Percentiles rank a stretch among this genome's conserved stretches.
Evolutionary conservation across 1,140 invertebrate genomes (phyloP).

Genomic region (Pachyrhynchus sulphureomaculatus): DNA sequence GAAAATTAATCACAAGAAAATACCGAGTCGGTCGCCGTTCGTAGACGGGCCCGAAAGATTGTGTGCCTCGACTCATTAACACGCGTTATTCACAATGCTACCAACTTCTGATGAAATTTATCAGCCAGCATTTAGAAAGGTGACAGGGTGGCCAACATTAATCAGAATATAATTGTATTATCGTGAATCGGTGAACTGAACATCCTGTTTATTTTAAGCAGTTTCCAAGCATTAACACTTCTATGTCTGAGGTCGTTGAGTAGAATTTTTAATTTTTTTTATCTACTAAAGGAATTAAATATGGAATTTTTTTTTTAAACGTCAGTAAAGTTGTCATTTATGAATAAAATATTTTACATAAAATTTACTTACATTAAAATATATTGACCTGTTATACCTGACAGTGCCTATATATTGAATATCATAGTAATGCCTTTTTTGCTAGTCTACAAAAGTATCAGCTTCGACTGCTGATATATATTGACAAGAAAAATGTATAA

Average conservation of each 20-base stretch:
- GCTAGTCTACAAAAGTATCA: too few species aligned
- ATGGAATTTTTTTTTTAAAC: too few species aligned
- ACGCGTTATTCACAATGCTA: constrained; percentile 32
- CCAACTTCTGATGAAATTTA: constrained; percentile 30
- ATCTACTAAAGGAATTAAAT: too few species aligned
- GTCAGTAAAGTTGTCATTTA: too few species aligned
- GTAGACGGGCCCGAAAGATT: constrained; percentile 25
- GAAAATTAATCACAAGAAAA: constrained; percentile 31
- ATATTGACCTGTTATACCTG: too few species aligned
- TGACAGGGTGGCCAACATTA: constrained; percentile 33
- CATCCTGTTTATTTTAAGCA: constrained; percentile 19
- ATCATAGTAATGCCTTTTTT: too few species aligned
- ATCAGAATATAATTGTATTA: constrained; percentile 36
- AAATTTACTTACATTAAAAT: too few species aligned
- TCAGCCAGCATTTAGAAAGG: constrained; percentile 30
- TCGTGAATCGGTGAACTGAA: constrained; percentile 21
- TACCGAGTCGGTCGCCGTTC: constrained; percentile 14
- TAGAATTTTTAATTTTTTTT: too few species aligned
- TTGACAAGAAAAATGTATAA: too few species aligned
- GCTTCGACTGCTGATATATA: too few species aligned
- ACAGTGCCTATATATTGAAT: too few species aligned
- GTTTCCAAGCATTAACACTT: constrained; percentile 13
- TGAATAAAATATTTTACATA: too few species aligned
- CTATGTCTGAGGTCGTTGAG: background rate
- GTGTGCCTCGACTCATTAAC: constrained; percentile 30